Evolutionary conservation across 1,140 invertebrate species (phyloP).

Genomic region (Drosophila ohnishii): DNA sequence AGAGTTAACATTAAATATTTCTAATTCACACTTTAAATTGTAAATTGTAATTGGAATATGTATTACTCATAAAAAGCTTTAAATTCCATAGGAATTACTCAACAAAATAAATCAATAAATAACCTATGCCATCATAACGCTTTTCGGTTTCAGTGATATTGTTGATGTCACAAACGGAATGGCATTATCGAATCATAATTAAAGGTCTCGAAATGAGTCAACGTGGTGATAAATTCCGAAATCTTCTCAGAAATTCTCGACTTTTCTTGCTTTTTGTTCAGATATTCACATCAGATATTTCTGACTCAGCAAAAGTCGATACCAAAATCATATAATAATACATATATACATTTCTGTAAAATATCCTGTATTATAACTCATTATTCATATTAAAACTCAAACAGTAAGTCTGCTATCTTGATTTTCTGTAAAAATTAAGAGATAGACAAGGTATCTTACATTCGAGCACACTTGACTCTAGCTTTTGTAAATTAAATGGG

Average conservation of each 20-base stretch:
- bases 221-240: constrained; percentile 18
- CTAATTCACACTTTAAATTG: background rate
- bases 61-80: background rate
- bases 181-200: constrained; percentile 33
- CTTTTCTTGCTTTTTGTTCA: constrained; percentile 7
- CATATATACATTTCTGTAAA: background rate
- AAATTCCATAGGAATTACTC: background rate
- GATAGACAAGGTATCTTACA: background rate
- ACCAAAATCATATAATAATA: background rate
- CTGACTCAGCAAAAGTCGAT: constrained; percentile 9
- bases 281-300: constrained; percentile 10
- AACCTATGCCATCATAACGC: background rate
- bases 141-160: constrained; percentile 5
- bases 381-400: background rate
- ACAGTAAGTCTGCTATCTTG: background rate
- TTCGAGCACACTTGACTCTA: background rate
- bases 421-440: too few species aligned
- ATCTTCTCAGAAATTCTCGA: constrained; percentile 14
- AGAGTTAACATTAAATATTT: background rate
- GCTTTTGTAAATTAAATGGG: constrained; percentile 26
- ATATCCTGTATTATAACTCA: background rate
- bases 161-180: constrained; percentile 3
- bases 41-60: too few species aligned
- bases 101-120: constrained; percentile 3
- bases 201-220: constrained; percentile 27